Base-by-base conservation (phyloP, 2,113 vertebrate species). In the Quiscalus mexicanus region DNA sequence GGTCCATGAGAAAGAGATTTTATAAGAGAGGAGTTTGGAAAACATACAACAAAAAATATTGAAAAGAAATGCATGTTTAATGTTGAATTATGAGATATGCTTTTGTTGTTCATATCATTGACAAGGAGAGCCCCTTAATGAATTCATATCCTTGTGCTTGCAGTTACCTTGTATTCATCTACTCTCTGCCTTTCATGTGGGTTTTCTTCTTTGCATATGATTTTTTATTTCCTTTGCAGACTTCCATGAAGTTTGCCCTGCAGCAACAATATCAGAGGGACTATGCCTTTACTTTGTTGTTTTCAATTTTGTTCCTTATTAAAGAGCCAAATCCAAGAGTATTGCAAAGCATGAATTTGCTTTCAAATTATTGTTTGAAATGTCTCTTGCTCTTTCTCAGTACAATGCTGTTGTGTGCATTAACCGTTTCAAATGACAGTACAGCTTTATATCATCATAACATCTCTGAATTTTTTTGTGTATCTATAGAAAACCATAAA, bases 291-390 rank as follows among this genome's bases (percentile, higher is more conserved):
- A 70, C 92, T 97, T 94, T 95, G 92, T 97, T 97, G 93, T 90
- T 96, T 97, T 95, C 95, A 90, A 93, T 96, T 97, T 96, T 42
- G 4, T 78, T 96, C 71, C 84, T 95, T 96, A 95, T 96, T 96
- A 96, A 96, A 95, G 94, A 94, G 73, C 76, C 69, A 95, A 91
- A 95, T 95, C 91, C 74, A 49, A 79, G 79, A 75, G 68, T 77
- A 92, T 87, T 94, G 93, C 69, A 94, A 91, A 89, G 76, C 89
- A 94, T 37, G 62, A 91, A 64, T 91, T 95, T 93, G 71, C 84
- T 94, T 96, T 97, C 42, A 84, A 86, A 95, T 96, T 87, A 93
- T 44, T 84, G 31, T 82, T 95, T 82, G 74, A 95, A 92, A 92
- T 69, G 59, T 55, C 88, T 70, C 67, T 75, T 84, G 55, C 70